phyloP scores from a whole-genome alignment of 2,113 vertebrate species.

The Vireo altiloquus region DNA sequence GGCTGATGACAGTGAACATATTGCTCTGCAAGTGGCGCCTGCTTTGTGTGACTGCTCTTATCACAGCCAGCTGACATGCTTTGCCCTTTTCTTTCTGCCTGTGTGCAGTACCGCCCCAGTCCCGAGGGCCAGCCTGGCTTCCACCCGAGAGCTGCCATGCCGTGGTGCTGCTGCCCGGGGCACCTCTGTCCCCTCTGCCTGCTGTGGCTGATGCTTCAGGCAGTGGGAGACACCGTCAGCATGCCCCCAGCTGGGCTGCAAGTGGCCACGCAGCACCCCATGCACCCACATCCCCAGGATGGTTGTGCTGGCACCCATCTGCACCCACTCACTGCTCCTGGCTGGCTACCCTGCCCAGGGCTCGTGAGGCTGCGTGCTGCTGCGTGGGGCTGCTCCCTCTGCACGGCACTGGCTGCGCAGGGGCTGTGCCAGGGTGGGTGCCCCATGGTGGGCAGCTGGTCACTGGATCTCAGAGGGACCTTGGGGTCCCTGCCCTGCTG shows the following conservation, averaged over 20 bases:
- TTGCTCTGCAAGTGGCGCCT: neutral
- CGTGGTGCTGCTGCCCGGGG: neutral
- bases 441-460: rapidly evolving
- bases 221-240: rapidly evolving
- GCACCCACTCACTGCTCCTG: neutral
- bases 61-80: neutral
- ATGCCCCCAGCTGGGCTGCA: rapidly evolving
- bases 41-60: conserved; percentile 29
- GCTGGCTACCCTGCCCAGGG: rapidly evolving
- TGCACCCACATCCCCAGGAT: neutral
- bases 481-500: neutral
- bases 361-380: rapidly evolving
- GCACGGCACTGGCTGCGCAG: rapidly evolving
- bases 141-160: rapidly evolving
- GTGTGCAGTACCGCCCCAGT: rapidly evolving
- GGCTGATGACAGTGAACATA: conserved; percentile 5
- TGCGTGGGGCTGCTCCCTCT: rapidly evolving
- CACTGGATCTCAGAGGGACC: neutral
- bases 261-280: rapidly evolving
- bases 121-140: neutral
- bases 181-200: neutral
- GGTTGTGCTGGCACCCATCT: rapidly evolving
- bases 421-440: neutral
- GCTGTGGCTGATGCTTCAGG: neutral
- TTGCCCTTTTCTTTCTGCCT: neutral